Evolutionary conservation across 2,797 vertebrate genomes (phyloP).

Genomic region (Acanthornis magna): DNA sequence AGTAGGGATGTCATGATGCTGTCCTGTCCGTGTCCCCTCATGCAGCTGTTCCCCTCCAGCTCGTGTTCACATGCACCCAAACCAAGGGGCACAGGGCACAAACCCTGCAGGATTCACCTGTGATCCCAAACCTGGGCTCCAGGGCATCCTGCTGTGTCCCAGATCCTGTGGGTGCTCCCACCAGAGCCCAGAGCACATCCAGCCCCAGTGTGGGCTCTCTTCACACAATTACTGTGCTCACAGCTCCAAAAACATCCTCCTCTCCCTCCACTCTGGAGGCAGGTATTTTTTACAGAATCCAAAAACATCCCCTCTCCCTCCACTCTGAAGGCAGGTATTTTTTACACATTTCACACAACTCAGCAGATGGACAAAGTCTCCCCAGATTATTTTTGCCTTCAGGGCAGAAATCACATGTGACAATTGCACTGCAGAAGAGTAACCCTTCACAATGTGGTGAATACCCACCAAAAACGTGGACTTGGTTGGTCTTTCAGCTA

Average conservation of each 20-base stretch:
- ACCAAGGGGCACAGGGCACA: background rate
- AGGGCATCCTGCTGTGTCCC: background rate
- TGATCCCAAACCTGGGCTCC: background rate
- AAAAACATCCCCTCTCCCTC: too few species aligned
- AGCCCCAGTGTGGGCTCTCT: background rate
- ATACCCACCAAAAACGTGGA: background rate
- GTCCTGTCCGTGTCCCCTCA: background rate
- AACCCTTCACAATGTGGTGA: background rate
- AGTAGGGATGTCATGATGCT: background rate
- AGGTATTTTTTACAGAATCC: background rate
- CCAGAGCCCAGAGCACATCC: background rate
- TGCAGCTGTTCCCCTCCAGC: background rate
- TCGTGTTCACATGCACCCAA: accelerated
- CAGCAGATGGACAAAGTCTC: constrained; percentile 9
- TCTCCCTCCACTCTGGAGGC: background rate
- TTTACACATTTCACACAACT: background rate
- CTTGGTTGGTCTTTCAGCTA: background rate
- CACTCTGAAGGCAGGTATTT: background rate
- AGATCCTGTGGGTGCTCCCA: background rate
- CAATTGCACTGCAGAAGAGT: background rate
- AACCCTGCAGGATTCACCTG: background rate
- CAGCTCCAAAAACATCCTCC: background rate
- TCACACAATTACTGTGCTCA: background rate
- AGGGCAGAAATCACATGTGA: background rate
- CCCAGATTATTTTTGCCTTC: background rate